Evolutionary conservation across 2,113 vertebrate species (phyloP), one percentile per base, ranked within the genome.

Genomic region (Xenopus laevis): DNA sequence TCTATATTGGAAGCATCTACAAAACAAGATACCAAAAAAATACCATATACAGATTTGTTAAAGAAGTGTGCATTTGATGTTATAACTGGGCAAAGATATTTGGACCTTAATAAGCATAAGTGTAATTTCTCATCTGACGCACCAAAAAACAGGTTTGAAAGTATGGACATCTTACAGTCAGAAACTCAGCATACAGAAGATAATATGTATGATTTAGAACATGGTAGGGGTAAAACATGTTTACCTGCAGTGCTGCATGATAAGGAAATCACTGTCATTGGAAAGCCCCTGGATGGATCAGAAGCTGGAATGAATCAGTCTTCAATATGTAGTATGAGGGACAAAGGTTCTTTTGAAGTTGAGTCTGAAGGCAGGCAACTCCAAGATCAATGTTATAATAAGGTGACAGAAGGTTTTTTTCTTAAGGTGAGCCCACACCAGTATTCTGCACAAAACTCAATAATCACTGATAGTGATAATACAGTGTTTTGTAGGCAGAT

Each of bases 61-160:
- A 94, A 90, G 78, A 93, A 92, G 82, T 95, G 95, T 18, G 96
- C 85, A 74, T 94, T 98, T 53, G 96, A 98, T 70, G 75, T 96
- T 13, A 88, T 93, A 13, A 95, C 95, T 17, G 96, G 97, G 13
- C 89, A 92, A 78, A 91, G 94, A 69, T 99, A 96, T 61, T 83
- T 98, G 69, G 93, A 95, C 79, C 88, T 94, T 44, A 89, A 92
- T 40, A 89, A 92, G 91, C 50, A 94, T 96, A 79, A 80, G 80
- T 50, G 93, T 91, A 55, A 57, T 11, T 71, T 23, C 0, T 79
- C 95, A 61, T 85, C 83, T 0, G 78, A 92, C 3, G 79, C 87
- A 2, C 83, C 94, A 80, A 95, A 95, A 0, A 10, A 92, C 61
- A 82, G 81, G 10, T 77, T 83, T 50, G 47, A 50, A 47, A 33